These are phyloP conservation scores for Melitaea athalia DNA, from an alignment of 2,888 invertebrate genomes.

Conservation along the genomic window DNA sequence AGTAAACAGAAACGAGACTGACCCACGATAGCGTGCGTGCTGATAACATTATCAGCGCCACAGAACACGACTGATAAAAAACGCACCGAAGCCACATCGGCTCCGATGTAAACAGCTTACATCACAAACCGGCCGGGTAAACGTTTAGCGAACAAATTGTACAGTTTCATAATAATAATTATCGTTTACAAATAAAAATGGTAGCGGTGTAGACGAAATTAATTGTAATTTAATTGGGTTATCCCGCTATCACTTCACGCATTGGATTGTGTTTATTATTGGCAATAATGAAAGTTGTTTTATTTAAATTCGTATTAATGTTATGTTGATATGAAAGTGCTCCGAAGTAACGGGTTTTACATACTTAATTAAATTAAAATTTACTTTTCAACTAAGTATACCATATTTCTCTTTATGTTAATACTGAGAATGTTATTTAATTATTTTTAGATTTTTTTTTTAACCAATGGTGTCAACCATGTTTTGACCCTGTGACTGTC, in stretches of 20 bases:
- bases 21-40: conserved; percentile 58
- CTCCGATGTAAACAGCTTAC: conserved; percentile 12
- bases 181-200: conserved; percentile 29
- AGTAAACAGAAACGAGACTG: conserved; percentile 65
- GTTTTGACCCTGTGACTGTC: no score
- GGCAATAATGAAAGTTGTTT: conserved; percentile 8
- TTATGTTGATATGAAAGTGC: no score
- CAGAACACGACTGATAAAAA: conserved; percentile 39
- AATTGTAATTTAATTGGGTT: conserved; percentile 38
- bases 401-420: no score
- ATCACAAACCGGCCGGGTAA: conserved; percentile 22
- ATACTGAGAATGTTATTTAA: no score
- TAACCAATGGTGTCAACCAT: no score
- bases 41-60: conserved; percentile 26
- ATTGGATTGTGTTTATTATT: conserved; percentile 8
- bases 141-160: conserved; percentile 25
- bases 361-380: no score
- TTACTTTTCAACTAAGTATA: no score
- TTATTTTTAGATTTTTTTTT: no score
- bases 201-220: conserved; percentile 15
- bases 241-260: conserved; percentile 24
- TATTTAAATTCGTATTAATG: no score
- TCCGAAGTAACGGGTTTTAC: no score
- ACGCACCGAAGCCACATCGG: conserved; percentile 22
- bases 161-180: conserved; percentile 24